Conservation (phyloP, 2,113 vertebrate genomes). For the Amphiprion ocellaris region DNA sequence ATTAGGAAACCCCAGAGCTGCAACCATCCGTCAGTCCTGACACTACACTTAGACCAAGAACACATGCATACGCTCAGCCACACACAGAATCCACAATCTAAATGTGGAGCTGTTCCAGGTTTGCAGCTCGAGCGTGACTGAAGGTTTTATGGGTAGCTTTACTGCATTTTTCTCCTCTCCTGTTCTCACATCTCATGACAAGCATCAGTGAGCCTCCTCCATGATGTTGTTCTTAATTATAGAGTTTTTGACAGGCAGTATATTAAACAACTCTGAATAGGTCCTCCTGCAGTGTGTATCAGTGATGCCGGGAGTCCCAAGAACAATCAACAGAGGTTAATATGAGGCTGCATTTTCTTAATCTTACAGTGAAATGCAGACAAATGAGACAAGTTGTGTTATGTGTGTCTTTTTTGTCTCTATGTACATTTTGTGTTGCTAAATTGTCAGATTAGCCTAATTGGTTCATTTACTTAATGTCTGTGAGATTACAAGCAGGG, state of each 20-base stretch:
- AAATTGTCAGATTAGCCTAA: too few relatives aligned
- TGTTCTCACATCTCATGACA: conserved; percentile 42
- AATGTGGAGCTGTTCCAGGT: conserved; percentile 5
- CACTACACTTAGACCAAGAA: conserved; percentile 22
- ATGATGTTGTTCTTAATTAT: conserved; percentile 19
- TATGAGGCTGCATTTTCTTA: neutral
- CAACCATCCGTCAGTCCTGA: conserved; percentile 68
- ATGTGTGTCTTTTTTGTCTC: neutral
- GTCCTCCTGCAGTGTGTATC: neutral
- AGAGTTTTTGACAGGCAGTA: conserved; percentile 46
- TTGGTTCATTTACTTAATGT: too few relatives aligned
- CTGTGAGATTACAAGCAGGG: neutral
- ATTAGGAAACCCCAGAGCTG: conserved; percentile 61
- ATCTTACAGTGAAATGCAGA: neutral
- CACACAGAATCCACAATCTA: conserved; percentile 9
- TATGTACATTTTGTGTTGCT: too few relatives aligned
- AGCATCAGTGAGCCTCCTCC: conserved; percentile 44
- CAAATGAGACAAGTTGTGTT: too few relatives aligned
- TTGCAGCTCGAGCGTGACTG: conserved; percentile 26
- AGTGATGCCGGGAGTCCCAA: neutral
- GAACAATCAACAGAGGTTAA: conserved; percentile 6
- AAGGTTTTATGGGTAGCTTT: conserved; percentile 52
- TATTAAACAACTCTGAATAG: conserved; percentile 3
- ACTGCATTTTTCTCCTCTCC: conserved; percentile 36
- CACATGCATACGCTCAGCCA: neutral